Evolutionary conservation across 2,113 vertebrate species (phyloP), one percentile per base, ranked within the genome.

Genomic region (Mus spicilegus): DNA sequence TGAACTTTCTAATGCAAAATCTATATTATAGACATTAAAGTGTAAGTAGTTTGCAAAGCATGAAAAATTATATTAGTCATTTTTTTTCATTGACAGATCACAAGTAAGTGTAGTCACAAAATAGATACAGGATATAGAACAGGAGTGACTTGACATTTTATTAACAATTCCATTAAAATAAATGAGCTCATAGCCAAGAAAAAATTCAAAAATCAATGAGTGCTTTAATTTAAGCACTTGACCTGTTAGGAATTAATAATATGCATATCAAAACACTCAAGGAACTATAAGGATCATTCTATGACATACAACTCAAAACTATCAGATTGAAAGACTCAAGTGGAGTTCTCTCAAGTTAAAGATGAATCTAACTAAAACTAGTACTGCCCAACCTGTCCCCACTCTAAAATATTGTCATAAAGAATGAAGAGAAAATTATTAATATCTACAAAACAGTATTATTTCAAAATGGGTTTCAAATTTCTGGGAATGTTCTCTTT

Each of bases 141-240:
- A 96, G 7, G 10, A 73, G 0, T 36, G 4, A 96, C 72, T 3
- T 97, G 97, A 92, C 92, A 73, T 97, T 97, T 98, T 97, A 97
- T 98, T 98, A 98, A 98, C 93, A 97, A 97, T 63, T 96, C 82
- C 73, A 89, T 98, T 96, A 97, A 96, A 98, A 97, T 63, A 97
- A 94, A 89, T 46, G 13, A 96, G 73, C 82, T 94, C 7, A 39
- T n/a, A 85, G 78, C 76, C 93, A 96, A 97, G 89, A n/a, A 96
- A 96, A 97, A 54, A 94, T 91, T 76, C 54, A 94, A 90, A 67
- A 97, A 96, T 97, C 97, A 97, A 91, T 96, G 97, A 81, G 12
- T 42, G 54, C 49, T 91, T 97, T 95, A 96, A 97, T 96, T 96
- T 84, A 97, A 98, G 91, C 69, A 65, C 39, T 86, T 88, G 92